These are phyloP conservation scores for Sebastes kiyomatsui DNA, from an alignment of 2,797 vertebrate genomes.

Conservation along the genomic window DNA sequence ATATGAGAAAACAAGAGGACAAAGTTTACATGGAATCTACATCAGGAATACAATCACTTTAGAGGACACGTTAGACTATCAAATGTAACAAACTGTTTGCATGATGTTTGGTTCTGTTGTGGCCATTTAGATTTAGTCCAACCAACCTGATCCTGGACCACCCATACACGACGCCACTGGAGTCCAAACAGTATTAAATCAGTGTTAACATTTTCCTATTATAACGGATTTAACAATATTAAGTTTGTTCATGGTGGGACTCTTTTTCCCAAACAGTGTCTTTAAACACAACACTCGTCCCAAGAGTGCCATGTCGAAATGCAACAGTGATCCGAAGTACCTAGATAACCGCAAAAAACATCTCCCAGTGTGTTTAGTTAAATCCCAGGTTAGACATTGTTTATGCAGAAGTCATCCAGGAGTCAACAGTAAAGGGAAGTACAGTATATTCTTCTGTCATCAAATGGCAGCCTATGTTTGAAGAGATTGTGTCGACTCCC, in stretches of 20 bases:
- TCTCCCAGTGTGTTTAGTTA: conserved; percentile 8
- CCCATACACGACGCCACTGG: neutral
- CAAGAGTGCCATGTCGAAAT: conserved; percentile 5
- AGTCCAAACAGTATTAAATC: conserved; percentile 15
- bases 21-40: conserved; percentile 25
- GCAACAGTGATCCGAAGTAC: conserved; percentile 31
- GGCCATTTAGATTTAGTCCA: neutral
- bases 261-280: neutral
- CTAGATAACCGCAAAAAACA: neutral
- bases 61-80: conserved; percentile 20
- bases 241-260: neutral
- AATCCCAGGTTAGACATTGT: conserved; percentile 11
- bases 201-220: conserved; percentile 38
- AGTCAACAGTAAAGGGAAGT: conserved; percentile 17
- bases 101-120: conserved; percentile 19
- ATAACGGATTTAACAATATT: conserved; percentile 22
- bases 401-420: conserved; percentile 15
- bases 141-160: neutral
- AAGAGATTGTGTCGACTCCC: neutral
- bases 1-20: conserved; percentile 28
- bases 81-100: conserved; percentile 28
- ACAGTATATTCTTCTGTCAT: conserved; percentile 5
- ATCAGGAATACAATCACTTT: conserved; percentile 48
- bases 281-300: conserved; percentile 12
- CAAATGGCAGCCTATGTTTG: neutral